Conservation (phyloP, 2,113 vertebrate genomes). For the Gopherus flavomarginatus region DNA sequence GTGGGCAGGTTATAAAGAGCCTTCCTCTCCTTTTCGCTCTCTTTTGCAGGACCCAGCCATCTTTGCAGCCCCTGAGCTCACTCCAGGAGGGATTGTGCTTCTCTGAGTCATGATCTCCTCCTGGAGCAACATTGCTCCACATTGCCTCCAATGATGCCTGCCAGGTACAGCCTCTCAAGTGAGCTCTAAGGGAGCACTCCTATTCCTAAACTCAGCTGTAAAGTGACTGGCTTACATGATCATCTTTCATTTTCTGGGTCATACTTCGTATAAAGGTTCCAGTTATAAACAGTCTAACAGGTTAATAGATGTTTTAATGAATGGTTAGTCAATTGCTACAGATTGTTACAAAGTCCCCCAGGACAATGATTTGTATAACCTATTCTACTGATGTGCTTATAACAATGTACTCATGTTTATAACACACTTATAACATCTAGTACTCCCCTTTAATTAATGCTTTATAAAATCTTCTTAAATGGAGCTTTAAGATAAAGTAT, state of each 20-base stretch:
- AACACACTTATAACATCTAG: neutral
- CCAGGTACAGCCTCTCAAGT: neutral
- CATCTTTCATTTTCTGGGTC: neutral
- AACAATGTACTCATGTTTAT: neutral
- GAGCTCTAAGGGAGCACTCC: neutral
- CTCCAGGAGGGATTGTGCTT: neutral
- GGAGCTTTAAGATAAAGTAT: neutral
- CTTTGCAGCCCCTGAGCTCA: fast-evolving
- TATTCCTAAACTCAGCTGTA: neutral
- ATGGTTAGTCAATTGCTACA: neutral
- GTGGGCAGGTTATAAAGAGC: neutral
- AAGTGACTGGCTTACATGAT: neutral
- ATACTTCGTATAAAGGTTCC: neutral
- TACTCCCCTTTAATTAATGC: neutral
- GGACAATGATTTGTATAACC: neutral
- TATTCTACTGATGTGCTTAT: fast-evolving
- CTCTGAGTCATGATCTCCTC: neutral
- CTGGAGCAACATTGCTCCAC: neutral
- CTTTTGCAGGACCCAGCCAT: neutral
- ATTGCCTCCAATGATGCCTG: neutral
- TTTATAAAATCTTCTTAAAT: neutral
- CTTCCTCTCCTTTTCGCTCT: neutral
- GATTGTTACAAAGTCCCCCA: neutral
- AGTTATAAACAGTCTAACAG: neutral
- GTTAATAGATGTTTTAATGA: neutral